phyloP scores from a whole-genome alignment of 2,888 invertebrate genomes.

The Acronicta psi region DNA sequence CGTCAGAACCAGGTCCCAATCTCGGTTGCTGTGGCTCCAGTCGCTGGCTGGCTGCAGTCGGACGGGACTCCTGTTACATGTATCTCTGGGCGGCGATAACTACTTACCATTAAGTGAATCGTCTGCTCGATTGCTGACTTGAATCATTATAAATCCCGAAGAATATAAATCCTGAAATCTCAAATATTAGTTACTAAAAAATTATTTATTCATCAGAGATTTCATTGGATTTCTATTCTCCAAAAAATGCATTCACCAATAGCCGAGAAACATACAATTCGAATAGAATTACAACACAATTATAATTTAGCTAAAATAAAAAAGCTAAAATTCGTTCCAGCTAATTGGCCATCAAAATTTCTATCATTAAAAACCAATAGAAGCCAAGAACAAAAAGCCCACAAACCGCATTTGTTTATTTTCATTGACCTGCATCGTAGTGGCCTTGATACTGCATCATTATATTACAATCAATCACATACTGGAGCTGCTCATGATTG shows the following conservation, averaged over 20 bases:
- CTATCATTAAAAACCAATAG: conserved; percentile 58
- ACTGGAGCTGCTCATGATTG: conserved; percentile 61
- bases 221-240: background rate
- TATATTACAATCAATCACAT: conserved; percentile 74
- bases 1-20: no score
- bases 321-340: conserved; percentile 58
- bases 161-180: no score
- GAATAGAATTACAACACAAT: conserved; percentile 33
- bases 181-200: no score
- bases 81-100: no score
- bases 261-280: conserved; percentile 32
- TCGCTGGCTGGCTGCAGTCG: no score
- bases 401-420: conserved; percentile 71
- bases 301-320: conserved; percentile 27
- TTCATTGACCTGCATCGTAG: conserved; percentile 67
- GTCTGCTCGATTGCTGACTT: no score
- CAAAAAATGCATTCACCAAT: conserved; percentile 16
- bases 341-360: conserved; percentile 57
- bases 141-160: no score
- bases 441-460: conserved; percentile 82
- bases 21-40: no score
- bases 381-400: conserved; percentile 59
- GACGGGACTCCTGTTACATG: no score
- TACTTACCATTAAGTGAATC: no score
- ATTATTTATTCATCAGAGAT: no score